Percentiles rank a stretch among this genome's conserved stretches.
These are phyloP conservation scores for Drosophila prolongata DNA, from an alignment of 2,888 invertebrate genomes.

Conservation along the genomic window DNA sequence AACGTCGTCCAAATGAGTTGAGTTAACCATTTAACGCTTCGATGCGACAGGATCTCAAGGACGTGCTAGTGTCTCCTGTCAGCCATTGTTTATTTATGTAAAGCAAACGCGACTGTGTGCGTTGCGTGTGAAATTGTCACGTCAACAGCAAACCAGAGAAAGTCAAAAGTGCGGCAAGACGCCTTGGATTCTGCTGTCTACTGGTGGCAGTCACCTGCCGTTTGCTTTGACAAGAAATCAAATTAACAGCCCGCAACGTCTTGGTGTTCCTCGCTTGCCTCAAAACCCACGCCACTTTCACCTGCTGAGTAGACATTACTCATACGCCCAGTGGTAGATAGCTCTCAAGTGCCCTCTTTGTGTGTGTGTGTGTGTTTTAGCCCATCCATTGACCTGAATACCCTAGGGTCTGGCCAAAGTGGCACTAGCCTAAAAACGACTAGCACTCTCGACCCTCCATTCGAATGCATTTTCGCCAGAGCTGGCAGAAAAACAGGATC, in stretches of 20 bases:
- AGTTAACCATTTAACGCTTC: constrained; percentile 67
- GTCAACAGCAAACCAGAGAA: constrained; percentile 64
- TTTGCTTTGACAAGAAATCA: constrained; percentile 74
- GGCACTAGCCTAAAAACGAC: constrained; percentile 67
- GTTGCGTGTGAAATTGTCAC: constrained; percentile 77
- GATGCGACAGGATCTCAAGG: constrained; percentile 50
- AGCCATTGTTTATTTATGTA: constrained; percentile 67
- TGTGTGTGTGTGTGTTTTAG: constrained; percentile 5
- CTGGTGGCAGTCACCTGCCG: constrained; percentile 48
- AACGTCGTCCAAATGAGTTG: constrained; percentile 34
- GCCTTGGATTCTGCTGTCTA: constrained; percentile 43
- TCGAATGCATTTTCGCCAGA: constrained; percentile 33
- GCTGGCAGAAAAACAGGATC: constrained; percentile 17
- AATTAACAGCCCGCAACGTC: constrained; percentile 72
- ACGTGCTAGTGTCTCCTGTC: constrained; percentile 53
- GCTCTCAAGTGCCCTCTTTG: constrained; percentile 33
- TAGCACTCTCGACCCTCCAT: constrained; percentile 44
- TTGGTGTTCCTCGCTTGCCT: constrained; percentile 25
- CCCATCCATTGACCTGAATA: constrained; percentile 67
- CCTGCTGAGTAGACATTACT: constrained; percentile 45
- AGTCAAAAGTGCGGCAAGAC: constrained; percentile 68
- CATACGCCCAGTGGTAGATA: constrained; percentile 60
- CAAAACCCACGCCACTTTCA: not conserved
- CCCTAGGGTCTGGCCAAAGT: constrained; percentile 60
- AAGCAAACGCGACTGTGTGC: constrained; percentile 38